Evolutionary conservation across 2,797 vertebrate genomes (phyloP).

Genomic region (Arctocebus calabarensis): DNA sequence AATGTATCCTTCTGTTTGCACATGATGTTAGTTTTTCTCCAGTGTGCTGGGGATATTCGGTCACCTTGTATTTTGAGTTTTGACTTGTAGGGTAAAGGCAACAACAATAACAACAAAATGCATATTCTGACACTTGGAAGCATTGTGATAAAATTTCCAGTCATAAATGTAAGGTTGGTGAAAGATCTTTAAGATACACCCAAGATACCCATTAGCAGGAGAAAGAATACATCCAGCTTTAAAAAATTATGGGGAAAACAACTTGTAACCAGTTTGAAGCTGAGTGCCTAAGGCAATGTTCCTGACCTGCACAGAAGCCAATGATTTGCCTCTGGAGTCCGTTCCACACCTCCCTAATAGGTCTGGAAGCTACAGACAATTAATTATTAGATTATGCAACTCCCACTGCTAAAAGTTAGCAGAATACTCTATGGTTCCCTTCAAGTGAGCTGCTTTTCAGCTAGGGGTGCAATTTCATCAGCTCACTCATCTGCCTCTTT

Average conservation of each 20-base stretch:
- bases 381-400: slow-evolving; percentile 83
- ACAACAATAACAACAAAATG: not conserved
- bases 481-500: slow-evolving; percentile 73
- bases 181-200: slow-evolving; percentile 64
- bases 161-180: not conserved
- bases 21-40: not conserved
- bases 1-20: not conserved
- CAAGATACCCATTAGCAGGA: slow-evolving; percentile 62
- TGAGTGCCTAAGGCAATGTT: slow-evolving; percentile 66
- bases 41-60: not conserved
- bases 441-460: slow-evolving; percentile 69
- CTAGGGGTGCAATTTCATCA: slow-evolving; percentile 75
- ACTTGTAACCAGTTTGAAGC: slow-evolving; percentile 51
- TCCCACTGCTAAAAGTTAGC: slow-evolving; percentile 77
- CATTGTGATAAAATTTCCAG: slow-evolving; percentile 57
- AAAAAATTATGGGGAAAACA: slow-evolving; percentile 54
- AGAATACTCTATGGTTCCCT: slow-evolving; percentile 60
- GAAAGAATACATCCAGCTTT: slow-evolving; percentile 12
- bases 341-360: slow-evolving; percentile 64
- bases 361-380: slow-evolving; percentile 81
- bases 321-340: slow-evolving; percentile 66
- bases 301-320: slow-evolving; percentile 50
- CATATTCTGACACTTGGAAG: slow-evolving; percentile 36
- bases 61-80: slow-evolving; percentile 22
- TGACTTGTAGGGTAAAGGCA: not conserved